A percentile compares a stretch with the other conserved stretches of the same genome.
Conservation (phyloP, 2,113 vertebrate species). For the Hystrix cristata region DNA sequence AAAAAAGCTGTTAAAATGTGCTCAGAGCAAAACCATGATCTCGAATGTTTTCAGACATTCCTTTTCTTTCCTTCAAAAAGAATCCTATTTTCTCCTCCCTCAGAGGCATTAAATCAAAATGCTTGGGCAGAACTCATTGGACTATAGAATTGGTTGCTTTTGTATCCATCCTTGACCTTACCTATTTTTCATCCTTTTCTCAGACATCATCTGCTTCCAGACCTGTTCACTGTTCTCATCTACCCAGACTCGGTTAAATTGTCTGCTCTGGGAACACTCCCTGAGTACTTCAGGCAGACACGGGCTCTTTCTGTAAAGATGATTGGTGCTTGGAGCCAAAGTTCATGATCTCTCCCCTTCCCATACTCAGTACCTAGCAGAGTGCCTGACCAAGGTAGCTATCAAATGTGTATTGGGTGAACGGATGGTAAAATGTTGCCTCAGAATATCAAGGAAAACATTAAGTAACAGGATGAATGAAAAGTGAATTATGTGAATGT, state of each 20-base stretch:
- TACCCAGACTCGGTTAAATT: not conserved
- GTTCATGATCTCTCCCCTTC: not conserved
- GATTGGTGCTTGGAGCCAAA: not conserved
- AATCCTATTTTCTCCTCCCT: not conserved
- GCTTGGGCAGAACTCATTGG: not conserved
- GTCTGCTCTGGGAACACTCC: not conserved
- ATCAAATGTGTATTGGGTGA: not conserved
- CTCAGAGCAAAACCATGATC: constrained; percentile 10
- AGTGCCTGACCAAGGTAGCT: not conserved
- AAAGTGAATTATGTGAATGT: not conserved
- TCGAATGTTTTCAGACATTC: constrained; percentile 42
- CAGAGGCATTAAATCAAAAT: not conserved
- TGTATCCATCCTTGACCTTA: not conserved
- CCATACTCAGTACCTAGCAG: not conserved
- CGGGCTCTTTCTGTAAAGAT: not conserved
- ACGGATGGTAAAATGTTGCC: constrained; percentile 1
- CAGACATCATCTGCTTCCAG: not conserved
- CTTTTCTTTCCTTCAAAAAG: constrained; percentile 47
- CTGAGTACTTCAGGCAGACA: not conserved
- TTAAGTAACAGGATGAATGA: not conserved
- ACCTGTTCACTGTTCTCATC: not conserved
- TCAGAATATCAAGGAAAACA: constrained; percentile 32
- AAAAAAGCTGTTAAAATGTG: constrained; percentile 38
- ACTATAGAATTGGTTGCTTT: not conserved
- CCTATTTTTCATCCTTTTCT: not conserved